phyloP scores from a whole-genome alignment of 2,113 vertebrate species.

The Silurus glanis region DNA sequence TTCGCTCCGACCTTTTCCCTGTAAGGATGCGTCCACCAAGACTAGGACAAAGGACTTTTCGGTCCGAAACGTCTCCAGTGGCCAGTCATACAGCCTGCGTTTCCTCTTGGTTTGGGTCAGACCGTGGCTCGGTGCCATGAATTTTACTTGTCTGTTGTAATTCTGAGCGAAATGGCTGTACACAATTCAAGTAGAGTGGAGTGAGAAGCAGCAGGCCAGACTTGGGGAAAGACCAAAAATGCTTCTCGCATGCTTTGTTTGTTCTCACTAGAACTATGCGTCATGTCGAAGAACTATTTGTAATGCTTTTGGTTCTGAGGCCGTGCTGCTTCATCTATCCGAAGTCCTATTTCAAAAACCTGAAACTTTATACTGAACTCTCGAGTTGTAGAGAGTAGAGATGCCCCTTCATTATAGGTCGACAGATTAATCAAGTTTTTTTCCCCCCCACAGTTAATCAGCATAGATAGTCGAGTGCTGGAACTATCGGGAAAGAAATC shows the following conservation, averaged over 20 bases:
- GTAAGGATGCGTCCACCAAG: constrained; percentile 58
- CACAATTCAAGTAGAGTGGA: constrained; percentile 4
- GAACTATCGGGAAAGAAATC: no score
- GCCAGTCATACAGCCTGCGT: constrained; percentile 65
- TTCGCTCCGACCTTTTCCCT: constrained; percentile 43
- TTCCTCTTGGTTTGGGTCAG: constrained; percentile 62
- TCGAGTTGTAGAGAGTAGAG: neutral
- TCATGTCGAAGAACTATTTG: neutral
- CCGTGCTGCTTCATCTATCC: neutral
- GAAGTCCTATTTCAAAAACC: neutral
- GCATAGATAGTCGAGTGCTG: no score
- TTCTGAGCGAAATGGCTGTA: constrained; percentile 49
- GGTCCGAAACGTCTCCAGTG: constrained; percentile 63
- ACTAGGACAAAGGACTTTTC: constrained; percentile 56
- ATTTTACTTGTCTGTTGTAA: constrained; percentile 65
- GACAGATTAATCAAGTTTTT: no score
- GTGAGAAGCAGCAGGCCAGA: neutral
- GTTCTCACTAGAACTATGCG: neutral
- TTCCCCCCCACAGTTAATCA: no score
- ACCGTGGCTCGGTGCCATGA: constrained; percentile 66
- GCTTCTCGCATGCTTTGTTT: neutral
- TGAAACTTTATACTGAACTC: neutral
- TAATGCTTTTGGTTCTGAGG: neutral
- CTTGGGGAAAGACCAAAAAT: neutral
- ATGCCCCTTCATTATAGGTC: no score